A percentile compares a stretch with the other conserved stretches of the same genome.
phyloP scores from a whole-genome alignment of 2,888 invertebrate species.

The Pteria penguin region DNA sequence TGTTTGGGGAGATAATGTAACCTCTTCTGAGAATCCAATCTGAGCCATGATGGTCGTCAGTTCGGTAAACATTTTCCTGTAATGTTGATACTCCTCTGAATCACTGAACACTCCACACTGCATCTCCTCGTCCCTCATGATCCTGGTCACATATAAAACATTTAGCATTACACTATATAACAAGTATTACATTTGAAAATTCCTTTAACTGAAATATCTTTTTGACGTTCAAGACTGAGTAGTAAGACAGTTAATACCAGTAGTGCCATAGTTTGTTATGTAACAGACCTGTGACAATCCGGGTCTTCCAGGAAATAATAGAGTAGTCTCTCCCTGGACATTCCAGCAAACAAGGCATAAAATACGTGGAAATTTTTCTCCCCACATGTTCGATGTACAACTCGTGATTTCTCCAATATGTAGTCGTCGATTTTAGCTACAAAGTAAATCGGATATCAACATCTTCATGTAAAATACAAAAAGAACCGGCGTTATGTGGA shows the following conservation, averaged over 20 bases:
- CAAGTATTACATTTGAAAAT: too few species aligned
- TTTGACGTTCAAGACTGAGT: too few species aligned
- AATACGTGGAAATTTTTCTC: constrained; percentile 77
- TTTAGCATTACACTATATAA: too few species aligned
- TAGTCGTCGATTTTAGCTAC: constrained; percentile 74
- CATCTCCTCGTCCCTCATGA: constrained; percentile 63
- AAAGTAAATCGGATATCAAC: too few species aligned
- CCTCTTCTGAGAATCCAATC: constrained; percentile 72
- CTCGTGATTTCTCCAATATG: constrained; percentile 75
- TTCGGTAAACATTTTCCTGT: constrained; percentile 65
- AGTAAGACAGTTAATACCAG: too few species aligned
- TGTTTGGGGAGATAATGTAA: too few species aligned
- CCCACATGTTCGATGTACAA: constrained; percentile 66
- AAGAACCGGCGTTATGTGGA: too few species aligned
- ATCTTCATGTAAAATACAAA: too few species aligned
- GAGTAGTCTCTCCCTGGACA: constrained; percentile 67
- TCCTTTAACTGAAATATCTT: too few species aligned
- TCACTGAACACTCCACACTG: constrained; percentile 59
- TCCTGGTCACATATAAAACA: too few species aligned
- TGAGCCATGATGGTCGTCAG: constrained; percentile 67
- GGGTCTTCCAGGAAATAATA: constrained; percentile 72
- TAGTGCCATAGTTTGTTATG: too few species aligned
- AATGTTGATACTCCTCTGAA: constrained; percentile 62
- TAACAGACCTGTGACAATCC: constrained; percentile 72
- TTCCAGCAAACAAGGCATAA: constrained; percentile 74